Conservation (phyloP, 1,140 invertebrate genomes). For the Cydia pomonella region DNA sequence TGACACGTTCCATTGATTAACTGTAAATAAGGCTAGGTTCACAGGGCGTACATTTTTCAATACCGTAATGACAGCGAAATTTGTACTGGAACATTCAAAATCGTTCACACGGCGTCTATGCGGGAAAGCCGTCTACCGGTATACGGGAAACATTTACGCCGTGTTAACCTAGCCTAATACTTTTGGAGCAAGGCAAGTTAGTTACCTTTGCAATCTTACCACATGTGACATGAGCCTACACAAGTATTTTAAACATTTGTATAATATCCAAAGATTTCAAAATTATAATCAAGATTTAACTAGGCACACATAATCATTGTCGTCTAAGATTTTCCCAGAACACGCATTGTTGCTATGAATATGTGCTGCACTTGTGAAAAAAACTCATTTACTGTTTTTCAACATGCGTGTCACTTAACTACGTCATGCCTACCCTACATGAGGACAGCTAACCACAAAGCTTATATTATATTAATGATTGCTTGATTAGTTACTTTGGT, state of each 20-base stretch:
- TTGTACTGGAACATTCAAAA: no score
- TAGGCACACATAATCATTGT: constrained; percentile 51
- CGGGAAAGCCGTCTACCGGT: no score
- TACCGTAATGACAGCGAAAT: no score
- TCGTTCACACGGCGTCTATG: no score
- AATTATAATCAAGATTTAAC: constrained; percentile 58
- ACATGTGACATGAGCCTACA: no score
- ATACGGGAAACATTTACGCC: no score
- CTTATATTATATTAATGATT: constrained; percentile 22
- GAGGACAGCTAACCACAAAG: not conserved
- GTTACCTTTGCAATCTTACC: no score
- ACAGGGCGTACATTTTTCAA: no score
- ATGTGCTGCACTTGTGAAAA: constrained; percentile 58
- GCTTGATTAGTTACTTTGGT: constrained; percentile 11
- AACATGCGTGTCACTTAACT: constrained; percentile 37
- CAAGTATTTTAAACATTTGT: not conserved
- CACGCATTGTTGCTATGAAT: constrained; percentile 55
- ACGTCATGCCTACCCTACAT: constrained; percentile 4
- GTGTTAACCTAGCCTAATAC: no score
- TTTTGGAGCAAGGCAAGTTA: no score
- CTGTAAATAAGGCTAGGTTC: no score
- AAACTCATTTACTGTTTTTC: constrained; percentile 54
- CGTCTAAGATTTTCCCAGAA: constrained; percentile 57
- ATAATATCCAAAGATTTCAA: constrained; percentile 43
- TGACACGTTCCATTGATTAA: no score